Evolutionary conservation across 2,113 vertebrate genomes (phyloP).

Genomic region (Nycticryphes semicollaris): DNA sequence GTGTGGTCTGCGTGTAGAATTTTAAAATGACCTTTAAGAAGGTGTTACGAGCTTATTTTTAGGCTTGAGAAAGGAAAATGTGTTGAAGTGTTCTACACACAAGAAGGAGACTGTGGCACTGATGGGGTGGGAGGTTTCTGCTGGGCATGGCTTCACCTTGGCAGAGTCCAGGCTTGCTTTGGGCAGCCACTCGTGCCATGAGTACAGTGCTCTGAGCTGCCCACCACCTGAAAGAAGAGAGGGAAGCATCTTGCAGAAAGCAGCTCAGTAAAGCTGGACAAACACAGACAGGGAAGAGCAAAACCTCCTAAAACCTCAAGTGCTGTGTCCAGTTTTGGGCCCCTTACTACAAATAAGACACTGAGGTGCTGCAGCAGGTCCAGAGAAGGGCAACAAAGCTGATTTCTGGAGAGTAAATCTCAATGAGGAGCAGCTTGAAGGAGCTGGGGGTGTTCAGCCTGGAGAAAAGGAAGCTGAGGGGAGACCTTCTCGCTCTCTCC

Average conservation of each 20-base stretch:
- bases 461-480: too few relatives aligned
- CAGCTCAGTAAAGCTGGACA: neutral
- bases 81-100: neutral
- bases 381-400: too few relatives aligned
- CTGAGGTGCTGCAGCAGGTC: too few relatives aligned
- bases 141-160: neutral
- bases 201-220: neutral
- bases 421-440: too few relatives aligned
- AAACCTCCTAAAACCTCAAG: neutral
- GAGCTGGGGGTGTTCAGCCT: too few relatives aligned
- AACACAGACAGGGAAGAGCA: neutral
- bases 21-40: neutral
- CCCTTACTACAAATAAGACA: too few relatives aligned
- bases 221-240: neutral
- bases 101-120: neutral
- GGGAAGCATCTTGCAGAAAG: neutral
- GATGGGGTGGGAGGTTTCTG: neutral
- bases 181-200: neutral
- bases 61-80: neutral
- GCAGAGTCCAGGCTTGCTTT: neutral
- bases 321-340: too few relatives aligned
- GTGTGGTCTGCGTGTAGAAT: neutral
- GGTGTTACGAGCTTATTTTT: neutral
- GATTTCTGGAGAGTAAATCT: too few relatives aligned
- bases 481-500: too few relatives aligned